Evolutionary conservation across 2,888 invertebrate genomes (phyloP).

Genomic region (Pilophorus perplexus): DNA sequence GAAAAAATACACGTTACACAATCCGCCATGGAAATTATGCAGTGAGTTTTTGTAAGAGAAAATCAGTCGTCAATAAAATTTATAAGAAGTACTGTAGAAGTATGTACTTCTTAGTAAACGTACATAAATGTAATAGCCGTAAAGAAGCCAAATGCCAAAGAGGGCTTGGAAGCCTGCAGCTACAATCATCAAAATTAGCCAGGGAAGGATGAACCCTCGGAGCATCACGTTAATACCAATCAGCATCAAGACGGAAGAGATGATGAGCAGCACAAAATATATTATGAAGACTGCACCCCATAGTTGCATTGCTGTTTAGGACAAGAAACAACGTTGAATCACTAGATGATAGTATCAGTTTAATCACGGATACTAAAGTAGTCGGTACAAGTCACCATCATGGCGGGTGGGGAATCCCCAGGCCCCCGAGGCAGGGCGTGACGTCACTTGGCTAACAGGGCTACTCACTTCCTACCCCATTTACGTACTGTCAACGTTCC

Average conservation of each 20-base stretch:
- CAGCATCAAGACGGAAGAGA: conserved; percentile 61
- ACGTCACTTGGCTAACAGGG: too few species aligned
- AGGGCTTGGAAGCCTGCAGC: conserved; percentile 71
- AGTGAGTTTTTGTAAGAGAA: background rate
- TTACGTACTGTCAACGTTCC: too few species aligned
- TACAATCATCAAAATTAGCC: conserved; percentile 68
- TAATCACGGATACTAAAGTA: too few species aligned
- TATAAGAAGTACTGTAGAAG: background rate
- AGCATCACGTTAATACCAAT: conserved; percentile 66
- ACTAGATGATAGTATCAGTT: background rate
- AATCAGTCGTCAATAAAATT: background rate
- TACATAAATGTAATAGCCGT: conserved; percentile 88
- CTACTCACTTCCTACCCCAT: too few species aligned
- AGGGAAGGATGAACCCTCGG: conserved; percentile 78
- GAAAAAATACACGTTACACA: background rate
- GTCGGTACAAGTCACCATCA: too few species aligned
- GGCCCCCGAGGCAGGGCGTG: too few species aligned
- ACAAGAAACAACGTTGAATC: too few species aligned
- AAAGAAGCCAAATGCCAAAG: conserved; percentile 81
- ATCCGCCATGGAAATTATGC: background rate
- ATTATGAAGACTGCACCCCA: conserved; percentile 65
- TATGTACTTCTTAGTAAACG: background rate
- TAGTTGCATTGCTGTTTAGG: conserved; percentile 68
- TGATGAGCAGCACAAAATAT: conserved; percentile 59
- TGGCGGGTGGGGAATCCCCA: too few species aligned